Conservation (phyloP, 2,797 vertebrate genomes). For the Nasua narica region DNA sequence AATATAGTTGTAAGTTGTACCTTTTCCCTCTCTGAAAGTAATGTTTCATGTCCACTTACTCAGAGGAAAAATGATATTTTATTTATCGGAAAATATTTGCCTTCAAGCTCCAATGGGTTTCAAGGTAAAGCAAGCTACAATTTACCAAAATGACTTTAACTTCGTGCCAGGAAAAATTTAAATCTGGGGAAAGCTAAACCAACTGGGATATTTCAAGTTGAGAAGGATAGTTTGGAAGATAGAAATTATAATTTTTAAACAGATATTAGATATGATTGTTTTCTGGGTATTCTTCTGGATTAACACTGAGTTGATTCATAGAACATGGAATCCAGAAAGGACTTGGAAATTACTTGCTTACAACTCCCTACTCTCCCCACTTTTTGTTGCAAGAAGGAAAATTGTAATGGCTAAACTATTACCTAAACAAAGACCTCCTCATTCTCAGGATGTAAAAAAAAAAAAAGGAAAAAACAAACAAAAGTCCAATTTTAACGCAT, state of each 20-base stretch:
- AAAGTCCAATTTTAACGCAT: background rate
- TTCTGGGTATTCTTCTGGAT: background rate
- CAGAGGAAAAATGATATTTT: background rate
- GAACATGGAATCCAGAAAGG: background rate
- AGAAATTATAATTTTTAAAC: background rate
- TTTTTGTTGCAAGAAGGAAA: background rate
- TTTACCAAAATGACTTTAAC: slow-evolving; percentile 29
- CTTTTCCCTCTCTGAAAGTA: slow-evolving; percentile 14
- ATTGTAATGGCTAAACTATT: background rate
- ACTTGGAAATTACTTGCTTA: background rate
- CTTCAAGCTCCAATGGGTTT: background rate
- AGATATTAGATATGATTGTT: background rate
- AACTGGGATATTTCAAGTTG: background rate
- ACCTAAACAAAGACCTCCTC: background rate
- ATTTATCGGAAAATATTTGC: slow-evolving; percentile 22
- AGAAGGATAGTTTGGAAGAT: background rate
- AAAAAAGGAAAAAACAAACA: background rate
- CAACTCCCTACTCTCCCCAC: background rate
- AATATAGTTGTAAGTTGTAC: background rate
- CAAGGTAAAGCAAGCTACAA: background rate
- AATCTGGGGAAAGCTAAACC: slow-evolving; percentile 11
- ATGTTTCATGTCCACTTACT: background rate
- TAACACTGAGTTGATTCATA: background rate
- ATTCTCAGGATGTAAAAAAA: background rate
- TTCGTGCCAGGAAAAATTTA: slow-evolving; percentile 17